phyloP scores from a whole-genome alignment of 2,113 vertebrate species.

The Nycticorax nycticorax region DNA sequence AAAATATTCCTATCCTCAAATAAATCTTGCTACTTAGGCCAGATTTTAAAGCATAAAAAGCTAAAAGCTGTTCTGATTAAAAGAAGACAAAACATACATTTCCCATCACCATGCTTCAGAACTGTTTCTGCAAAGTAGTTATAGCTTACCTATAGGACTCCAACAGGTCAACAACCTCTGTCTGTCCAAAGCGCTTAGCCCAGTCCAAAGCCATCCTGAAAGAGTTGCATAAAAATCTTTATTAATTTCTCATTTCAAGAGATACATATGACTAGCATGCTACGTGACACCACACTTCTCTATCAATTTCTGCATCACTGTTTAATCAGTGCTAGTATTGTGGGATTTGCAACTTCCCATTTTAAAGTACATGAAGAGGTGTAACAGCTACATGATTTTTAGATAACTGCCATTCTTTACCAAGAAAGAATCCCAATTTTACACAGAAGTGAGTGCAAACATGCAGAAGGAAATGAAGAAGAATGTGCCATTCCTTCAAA shows the following conservation, averaged over 20 bases:
- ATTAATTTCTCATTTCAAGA: neutral
- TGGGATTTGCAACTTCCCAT: neutral
- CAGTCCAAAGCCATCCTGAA: conserved; percentile 92
- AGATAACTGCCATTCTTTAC: neutral
- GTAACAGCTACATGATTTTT: neutral
- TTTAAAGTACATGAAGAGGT: neutral
- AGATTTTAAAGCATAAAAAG: neutral
- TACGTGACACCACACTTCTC: rapidly evolving
- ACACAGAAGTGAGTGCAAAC: neutral
- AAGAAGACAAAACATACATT: neutral
- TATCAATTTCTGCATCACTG: neutral
- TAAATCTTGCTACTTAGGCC: neutral
- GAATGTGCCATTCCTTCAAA: neutral
- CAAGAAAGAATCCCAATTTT: neutral
- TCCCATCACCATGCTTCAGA: neutral
- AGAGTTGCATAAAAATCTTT: conserved; percentile 12
- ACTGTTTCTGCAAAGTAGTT: neutral
- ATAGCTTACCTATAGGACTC: conserved; percentile 85
- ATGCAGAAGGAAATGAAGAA: neutral
- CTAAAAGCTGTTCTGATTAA: neutral
- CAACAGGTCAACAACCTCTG: conserved; percentile 86
- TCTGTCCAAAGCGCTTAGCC: conserved; percentile 88
- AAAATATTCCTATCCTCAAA: neutral
- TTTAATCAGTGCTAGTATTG: neutral
- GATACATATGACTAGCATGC: rapidly evolving